A percentile compares a stretch with the other conserved stretches of the same genome.
These are phyloP conservation scores for Hirtodrosophila duncani DNA, from an alignment of 2,888 invertebrate species.

Conservation along the genomic window DNA sequence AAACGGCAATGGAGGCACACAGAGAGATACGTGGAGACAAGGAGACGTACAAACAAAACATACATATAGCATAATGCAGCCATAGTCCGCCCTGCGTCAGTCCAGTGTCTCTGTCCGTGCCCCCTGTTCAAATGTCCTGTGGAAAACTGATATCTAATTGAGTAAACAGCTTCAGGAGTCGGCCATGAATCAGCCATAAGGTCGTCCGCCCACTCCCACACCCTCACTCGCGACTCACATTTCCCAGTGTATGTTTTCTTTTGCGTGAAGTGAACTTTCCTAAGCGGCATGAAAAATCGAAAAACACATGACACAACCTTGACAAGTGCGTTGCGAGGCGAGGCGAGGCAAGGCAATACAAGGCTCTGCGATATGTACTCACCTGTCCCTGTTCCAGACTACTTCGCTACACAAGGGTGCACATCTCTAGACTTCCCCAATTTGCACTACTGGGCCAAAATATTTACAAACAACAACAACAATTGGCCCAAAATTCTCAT, in stretches of 20 bases:
- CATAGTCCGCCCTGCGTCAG: slow-evolving; percentile 9
- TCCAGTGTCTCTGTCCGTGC: too few species aligned
- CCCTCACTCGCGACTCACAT: slow-evolving; percentile 7
- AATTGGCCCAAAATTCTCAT: too few species aligned
- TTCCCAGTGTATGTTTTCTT: slow-evolving; percentile 24
- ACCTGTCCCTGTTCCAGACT: slow-evolving; percentile 13
- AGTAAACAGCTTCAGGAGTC: slow-evolving; percentile 49
- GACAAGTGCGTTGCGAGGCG: background rate
- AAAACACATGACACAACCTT: slow-evolving; percentile 57
- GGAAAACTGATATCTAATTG: slow-evolving; percentile 66
- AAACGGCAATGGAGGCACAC: too few species aligned
- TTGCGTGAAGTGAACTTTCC: background rate
- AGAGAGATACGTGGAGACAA: too few species aligned
- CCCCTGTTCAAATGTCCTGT: too few species aligned
- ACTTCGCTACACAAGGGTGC: too few species aligned
- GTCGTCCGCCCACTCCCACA: slow-evolving; percentile 4
- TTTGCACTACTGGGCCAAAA: too few species aligned
- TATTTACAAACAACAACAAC: too few species aligned
- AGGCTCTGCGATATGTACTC: slow-evolving; percentile 11
- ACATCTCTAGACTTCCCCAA: too few species aligned
- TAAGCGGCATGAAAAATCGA: slow-evolving; percentile 51
- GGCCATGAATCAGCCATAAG: slow-evolving; percentile 4
- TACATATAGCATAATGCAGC: slow-evolving; percentile 12
- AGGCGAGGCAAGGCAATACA: background rate
- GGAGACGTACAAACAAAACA: too few species aligned